phyloP scores from a whole-genome alignment of 2,797 vertebrate genomes.

The Podarcis lilfordi region DNA sequence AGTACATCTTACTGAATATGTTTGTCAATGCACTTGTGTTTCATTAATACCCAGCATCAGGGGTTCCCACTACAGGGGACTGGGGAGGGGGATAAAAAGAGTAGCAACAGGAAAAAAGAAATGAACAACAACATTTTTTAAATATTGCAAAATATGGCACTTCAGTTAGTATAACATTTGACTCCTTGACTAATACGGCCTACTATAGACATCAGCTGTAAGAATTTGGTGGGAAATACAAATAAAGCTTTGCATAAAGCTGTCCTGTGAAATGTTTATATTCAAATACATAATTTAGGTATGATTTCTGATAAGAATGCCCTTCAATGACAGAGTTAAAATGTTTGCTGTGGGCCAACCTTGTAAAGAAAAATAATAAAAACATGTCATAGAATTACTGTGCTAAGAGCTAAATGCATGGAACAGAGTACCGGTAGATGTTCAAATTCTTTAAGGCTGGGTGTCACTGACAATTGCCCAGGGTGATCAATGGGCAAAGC shows the following conservation, averaged over 20 bases:
- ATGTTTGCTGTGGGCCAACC: background rate
- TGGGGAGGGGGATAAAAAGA: background rate
- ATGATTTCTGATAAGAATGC: background rate
- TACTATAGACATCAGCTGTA: background rate
- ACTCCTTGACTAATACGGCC: background rate
- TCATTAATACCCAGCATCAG: too few species aligned
- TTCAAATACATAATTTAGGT: background rate
- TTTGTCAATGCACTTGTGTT: too few species aligned
- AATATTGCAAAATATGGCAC: background rate
- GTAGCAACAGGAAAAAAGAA: background rate
- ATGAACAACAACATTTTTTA: background rate
- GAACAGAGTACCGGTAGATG: too few species aligned
- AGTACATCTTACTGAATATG: background rate
- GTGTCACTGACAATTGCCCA: background rate
- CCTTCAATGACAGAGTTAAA: background rate
- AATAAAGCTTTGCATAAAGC: accelerated
- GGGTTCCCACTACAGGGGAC: too few species aligned
- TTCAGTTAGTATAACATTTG: background rate
- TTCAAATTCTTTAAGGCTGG: too few species aligned
- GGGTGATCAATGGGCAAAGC: background rate
- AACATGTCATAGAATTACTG: background rate
- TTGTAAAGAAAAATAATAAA: background rate
- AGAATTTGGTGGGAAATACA: background rate
- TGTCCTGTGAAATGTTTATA: background rate
- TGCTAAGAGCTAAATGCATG: background rate